phyloP scores from a whole-genome alignment of 2,888 invertebrate genomes.

The Morpho deidamia region DNA sequence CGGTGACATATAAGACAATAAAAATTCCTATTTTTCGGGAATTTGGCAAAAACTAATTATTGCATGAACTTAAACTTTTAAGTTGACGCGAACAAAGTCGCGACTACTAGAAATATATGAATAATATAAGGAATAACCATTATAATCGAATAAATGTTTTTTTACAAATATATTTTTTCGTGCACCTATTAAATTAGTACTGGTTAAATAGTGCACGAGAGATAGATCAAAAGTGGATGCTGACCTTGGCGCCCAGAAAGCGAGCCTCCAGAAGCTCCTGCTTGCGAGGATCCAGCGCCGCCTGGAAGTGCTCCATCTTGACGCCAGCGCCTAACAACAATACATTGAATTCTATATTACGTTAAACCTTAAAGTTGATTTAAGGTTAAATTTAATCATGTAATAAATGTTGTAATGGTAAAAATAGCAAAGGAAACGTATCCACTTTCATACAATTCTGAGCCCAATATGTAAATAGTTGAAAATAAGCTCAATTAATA shows the following conservation, averaged over 20 bases:
- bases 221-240: constrained; percentile 45
- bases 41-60: too few species aligned
- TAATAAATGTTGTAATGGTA: too few species aligned
- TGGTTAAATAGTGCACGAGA: background rate
- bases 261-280: constrained; percentile 99
- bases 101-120: background rate
- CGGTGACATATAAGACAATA: too few species aligned
- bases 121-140: background rate
- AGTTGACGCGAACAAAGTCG: background rate
- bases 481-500: too few species aligned
- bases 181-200: too few species aligned
- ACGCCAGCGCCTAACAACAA: constrained; percentile 87
- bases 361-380: constrained; percentile 3
- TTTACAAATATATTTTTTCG: too few species aligned
- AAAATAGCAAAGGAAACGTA: too few species aligned
- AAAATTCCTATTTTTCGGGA: too few species aligned
- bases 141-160: background rate
- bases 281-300: constrained; percentile 98
- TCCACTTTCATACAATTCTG: too few species aligned
- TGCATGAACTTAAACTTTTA: background rate
- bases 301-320: constrained; percentile 98
- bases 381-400: background rate
- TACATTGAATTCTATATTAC: constrained; percentile 25
- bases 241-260: constrained; percentile 96
- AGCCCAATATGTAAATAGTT: too few species aligned